Evolutionary conservation across 2,888 invertebrate genomes (phyloP), one percentile per base, ranked within the genome.

Genomic region (Heliconius cydno): DNA sequence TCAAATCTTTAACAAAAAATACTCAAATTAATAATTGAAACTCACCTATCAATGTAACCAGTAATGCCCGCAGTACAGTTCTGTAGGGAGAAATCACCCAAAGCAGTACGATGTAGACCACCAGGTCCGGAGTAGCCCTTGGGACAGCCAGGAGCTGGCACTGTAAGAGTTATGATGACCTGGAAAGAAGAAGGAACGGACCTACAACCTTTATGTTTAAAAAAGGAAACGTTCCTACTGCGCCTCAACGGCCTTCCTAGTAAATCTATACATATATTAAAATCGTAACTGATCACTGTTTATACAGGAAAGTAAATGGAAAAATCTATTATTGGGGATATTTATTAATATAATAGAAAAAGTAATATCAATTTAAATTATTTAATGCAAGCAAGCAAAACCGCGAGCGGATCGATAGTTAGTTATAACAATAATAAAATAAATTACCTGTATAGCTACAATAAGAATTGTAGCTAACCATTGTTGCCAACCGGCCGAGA

Each of bases 31-130:
- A 34, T 38, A 38, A 25, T 52, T 28, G 19, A 41, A 25, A 67
- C 75, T 52, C 82, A 96, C 95, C 95, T 95, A 89, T 98, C 98
- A 76, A 98, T 96, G 85, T 97, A 97, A 0, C 97, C 97, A 19
- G 98, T 97, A 70, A 97, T 97, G 78, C 98, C 98, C 0, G 97
- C 98, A 0, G 98, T 98, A 87, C 98, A 98, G 90, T 98, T 97
- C 3, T 84, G 83, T 74, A 96, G 93, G 1, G 91, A 86, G 67
- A 89, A 86, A 77, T 95, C 92, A 0, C 86, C 89, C 28, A 94
- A 91, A 0, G 85, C 90, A 0, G 94, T 91, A 60, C 91, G 83
- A 84, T 97, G 96, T 30, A 97, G 92, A 0, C 98, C 98, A 2
- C 98, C 98, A 0, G 98, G 98, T 0, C 98, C 98, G 60, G 97